Evolutionary conservation across 1,140 invertebrate genomes (phyloP), one percentile per base, ranked within the genome.

Genomic region (Oppia nitens): DNA sequence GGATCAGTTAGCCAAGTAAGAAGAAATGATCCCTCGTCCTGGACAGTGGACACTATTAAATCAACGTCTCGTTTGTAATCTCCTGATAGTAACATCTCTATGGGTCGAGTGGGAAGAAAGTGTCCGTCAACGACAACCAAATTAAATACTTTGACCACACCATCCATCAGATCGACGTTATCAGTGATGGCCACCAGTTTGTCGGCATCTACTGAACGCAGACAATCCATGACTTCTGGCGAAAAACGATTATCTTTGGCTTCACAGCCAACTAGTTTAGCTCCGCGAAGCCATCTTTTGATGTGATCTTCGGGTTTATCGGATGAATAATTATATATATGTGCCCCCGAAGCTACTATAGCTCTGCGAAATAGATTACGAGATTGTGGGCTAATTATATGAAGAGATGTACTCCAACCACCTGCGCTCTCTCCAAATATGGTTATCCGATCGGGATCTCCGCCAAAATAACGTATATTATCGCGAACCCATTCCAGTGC

Each of bases 1-100:
- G n/a, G n/a, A n/a, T n/a, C n/a, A n/a, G n/a, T n/a, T n/a, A n/a
- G n/a, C n/a, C n/a, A n/a, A n/a, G n/a, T n/a, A n/a, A n/a, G n/a
- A n/a, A 94, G 96, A 67, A 87, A 96, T 67, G 85, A 87, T 9
- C 88, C 90, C 71, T 98, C 93, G 70, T 98, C 90, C 1, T 82
- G 82, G 68, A 95, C 95, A 28, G 83, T 87, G 4, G 93, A 92
- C 76, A 94, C 81, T 20, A 98, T 73, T 62, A 96, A 82, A 65
- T 87, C 45, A 2, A 53, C 88, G 21, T 85, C 87, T 68, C 88
- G 88, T 72, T 97, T 97, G 73, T 94, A 96, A 65, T 91, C 86
- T 53, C 83, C 78, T 50, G 79, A 81, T 48, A 75, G 77, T 58
- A 97, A 69, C 1, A 87, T 84, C 45, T 81, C 76, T 45, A 76